Conservation (phyloP, 2,113 vertebrate genomes). For the Caracal caracal region DNA sequence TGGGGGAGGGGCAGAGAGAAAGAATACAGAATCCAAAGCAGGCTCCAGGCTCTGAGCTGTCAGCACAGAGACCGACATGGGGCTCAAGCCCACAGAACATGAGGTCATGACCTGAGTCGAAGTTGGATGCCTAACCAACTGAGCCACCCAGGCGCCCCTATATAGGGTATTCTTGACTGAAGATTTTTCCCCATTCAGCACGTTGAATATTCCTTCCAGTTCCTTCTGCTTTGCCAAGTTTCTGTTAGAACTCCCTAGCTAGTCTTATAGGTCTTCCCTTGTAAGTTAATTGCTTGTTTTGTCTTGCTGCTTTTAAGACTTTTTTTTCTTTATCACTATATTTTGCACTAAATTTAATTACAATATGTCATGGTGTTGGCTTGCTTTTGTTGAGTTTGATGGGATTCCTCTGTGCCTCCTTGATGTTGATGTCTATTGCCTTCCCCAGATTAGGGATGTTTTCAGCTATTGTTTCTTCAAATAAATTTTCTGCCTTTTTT, state of each 20-base stretch:
- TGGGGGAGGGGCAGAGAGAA: no score
- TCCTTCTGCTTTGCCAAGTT: not conserved
- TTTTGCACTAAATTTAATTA: not conserved
- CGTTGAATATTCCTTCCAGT: not conserved
- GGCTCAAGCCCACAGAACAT: no score
- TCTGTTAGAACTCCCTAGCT: not conserved
- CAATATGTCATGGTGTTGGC: no score
- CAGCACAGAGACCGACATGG: no score
- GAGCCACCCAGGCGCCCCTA: not conserved
- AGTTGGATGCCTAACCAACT: no score
- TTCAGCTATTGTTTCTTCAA: not conserved
- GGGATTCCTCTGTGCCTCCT: not conserved
- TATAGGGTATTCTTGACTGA: not conserved
- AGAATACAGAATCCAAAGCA: no score
- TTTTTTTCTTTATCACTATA: not conserved
- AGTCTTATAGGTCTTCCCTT: no score
- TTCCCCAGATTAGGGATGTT: not conserved
- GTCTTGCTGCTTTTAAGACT: not conserved
- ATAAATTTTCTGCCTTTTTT: no score
- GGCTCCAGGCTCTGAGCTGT: no score
- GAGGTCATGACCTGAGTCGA: no score
- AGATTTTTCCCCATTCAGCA: not conserved
- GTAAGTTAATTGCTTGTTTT: not conserved
- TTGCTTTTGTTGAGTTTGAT: not conserved
- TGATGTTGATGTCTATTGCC: not conserved